Base-by-base conservation (phyloP, 2,888 invertebrate genomes). In the Melikaiella ostensackeni region DNA sequence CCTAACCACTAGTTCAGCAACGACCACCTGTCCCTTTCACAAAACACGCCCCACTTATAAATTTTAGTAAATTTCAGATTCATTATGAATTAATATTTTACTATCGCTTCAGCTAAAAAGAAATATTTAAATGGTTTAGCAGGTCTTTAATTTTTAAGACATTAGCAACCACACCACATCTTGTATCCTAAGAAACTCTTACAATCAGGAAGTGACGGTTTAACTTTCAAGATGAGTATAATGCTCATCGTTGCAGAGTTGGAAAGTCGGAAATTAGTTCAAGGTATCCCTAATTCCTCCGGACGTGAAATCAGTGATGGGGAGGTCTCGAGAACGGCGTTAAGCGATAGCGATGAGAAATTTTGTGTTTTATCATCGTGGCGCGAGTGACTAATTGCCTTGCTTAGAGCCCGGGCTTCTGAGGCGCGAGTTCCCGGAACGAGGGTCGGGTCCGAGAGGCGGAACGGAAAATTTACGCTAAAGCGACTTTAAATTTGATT, bases 401-500 rank as follows among this genome's bases (percentile, higher is more conserved):
- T 84, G 84, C 88, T 87, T 84, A 85, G 85, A 84, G 70, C 80
- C 77, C 79, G 77, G 80, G 79, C 70, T 76, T 75, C 77, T 35
- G 59, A 38, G 59, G 70, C 27, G 64, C 27, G 50, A 70, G 70
- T 70, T 70, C n/a, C 46, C 30, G 70, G n/a, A 70, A 42, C 70
- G 70, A 70, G 46, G 70, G 70, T 70, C 70, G 46, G n/a, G 27
- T 46, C 27, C 78, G 77, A 79, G 77, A 80, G 75, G 74, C 76
- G 77, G 76, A 81, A 80, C 78, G 74, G 75, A 75, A 74, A 88
- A 86, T 86, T 87, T 84, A 85, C 85, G 83, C 79, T 86, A 83
- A 87, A 86, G 82, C 84, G 86, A 88, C 82, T 89, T 88, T 88
- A 87, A 89, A 89, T 87, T 88, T 88, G 88, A 88, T 88, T 89